These are phyloP conservation scores for Pachymerium ferrugineum DNA, from an alignment of 2,888 invertebrate genomes.

Conservation along the genomic window DNA sequence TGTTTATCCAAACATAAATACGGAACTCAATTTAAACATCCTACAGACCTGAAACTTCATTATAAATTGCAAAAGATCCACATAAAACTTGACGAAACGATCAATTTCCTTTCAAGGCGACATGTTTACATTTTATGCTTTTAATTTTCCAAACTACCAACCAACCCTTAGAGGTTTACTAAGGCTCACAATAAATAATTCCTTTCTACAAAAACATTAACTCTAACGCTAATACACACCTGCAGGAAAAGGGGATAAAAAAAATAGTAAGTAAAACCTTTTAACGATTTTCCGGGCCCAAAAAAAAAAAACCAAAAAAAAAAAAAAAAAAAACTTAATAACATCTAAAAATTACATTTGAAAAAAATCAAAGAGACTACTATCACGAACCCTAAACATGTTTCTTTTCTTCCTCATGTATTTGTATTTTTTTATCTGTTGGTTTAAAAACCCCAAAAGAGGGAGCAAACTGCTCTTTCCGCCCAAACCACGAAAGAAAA, in stretches of 20 bases:
- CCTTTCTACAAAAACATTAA: too few species aligned
- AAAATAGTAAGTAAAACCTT: too few species aligned
- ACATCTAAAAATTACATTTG: too few species aligned
- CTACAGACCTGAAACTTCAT: background rate
- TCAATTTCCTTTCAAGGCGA: background rate
- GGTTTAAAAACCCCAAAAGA: background rate
- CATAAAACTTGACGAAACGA: background rate
- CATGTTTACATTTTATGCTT: slow-evolving; percentile 10
- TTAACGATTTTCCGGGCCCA: too few species aligned
- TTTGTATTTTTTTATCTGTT: background rate
- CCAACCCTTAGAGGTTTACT: background rate
- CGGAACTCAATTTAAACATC: too few species aligned
- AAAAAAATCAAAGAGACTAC: too few species aligned
- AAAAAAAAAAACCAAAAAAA: background rate
- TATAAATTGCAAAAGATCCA: background rate
- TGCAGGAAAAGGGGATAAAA: too few species aligned
- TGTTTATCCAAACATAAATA: too few species aligned
- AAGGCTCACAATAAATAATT: background rate
- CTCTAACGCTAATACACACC: too few species aligned
- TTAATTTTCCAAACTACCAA: background rate
- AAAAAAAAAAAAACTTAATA: background rate
- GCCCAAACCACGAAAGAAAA: background rate
- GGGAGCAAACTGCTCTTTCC: background rate
- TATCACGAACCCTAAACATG: background rate
- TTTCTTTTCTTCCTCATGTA: background rate